Percentiles rank a stretch among this genome's conserved stretches.
phyloP scores from a whole-genome alignment of 2,797 vertebrate genomes.

The Mormyrops attenuatus region DNA sequence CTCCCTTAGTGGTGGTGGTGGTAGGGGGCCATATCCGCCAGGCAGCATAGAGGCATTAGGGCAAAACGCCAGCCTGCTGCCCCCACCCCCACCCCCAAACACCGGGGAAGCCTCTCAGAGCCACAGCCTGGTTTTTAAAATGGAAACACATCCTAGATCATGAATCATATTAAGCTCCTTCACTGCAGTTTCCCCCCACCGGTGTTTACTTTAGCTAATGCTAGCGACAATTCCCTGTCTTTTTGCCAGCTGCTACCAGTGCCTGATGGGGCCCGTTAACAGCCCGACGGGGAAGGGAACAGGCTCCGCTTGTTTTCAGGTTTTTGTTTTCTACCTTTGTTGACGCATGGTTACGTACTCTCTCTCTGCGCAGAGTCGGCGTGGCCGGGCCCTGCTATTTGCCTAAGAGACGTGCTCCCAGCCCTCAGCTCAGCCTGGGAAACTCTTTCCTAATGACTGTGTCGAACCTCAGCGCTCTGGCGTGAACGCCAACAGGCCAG shows the following conservation, averaged over 20 bases:
- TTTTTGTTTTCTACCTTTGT: neutral
- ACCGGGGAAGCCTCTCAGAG: neutral
- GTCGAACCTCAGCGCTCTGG: constrained; percentile 13
- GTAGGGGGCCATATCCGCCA: neutral
- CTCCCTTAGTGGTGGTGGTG: no score
- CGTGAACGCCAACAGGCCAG: constrained; percentile 12
- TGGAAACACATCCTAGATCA: neutral
- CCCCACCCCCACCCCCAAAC: neutral
- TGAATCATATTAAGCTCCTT: neutral
- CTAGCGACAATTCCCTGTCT: neutral
- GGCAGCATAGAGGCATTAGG: neutral
- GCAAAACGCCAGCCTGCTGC: neutral
- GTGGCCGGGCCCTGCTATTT: neutral
- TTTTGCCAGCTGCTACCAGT: neutral
- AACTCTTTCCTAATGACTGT: constrained; percentile 14
- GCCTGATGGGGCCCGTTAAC: neutral
- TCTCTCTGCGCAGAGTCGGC: neutral
- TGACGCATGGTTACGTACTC: neutral
- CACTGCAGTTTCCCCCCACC: neutral
- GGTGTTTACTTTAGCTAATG: neutral
- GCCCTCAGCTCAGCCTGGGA: constrained; percentile 22
- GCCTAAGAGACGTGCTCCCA: neutral
- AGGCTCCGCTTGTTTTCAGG: neutral
- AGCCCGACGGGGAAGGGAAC: neutral
- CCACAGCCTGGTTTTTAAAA: neutral